Evolutionary conservation across 2,888 invertebrate genomes (phyloP).

Genomic region (Aporophyla lueneburgensis): DNA sequence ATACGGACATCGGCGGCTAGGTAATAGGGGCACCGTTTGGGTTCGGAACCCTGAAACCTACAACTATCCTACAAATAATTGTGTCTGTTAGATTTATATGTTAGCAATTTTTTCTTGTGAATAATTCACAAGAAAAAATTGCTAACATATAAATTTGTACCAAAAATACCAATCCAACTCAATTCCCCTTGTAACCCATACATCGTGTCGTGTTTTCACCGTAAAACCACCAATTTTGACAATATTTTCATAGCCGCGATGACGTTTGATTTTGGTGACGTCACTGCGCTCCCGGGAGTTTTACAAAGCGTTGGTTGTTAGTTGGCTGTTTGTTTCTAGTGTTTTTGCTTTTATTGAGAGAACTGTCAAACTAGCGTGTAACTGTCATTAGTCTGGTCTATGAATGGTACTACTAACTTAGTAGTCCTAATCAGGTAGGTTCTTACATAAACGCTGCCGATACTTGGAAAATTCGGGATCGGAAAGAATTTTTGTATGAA

Average conservation of each 20-base stretch:
- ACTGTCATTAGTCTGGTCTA: neutral
- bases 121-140: neutral
- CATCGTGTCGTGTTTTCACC: neutral
- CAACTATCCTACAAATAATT: neutral
- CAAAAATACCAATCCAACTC: neutral
- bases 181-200: constrained; percentile 5
- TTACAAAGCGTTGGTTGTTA: constrained; percentile 15
- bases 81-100: neutral
- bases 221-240: constrained; percentile 20
- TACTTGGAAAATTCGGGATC: too few species aligned
- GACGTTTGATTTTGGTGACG: constrained; percentile 39
- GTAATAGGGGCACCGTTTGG: too few species aligned
- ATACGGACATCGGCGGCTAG: too few species aligned
- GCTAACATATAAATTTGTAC: neutral
- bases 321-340: constrained; percentile 10
- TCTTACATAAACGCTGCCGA: too few species aligned
- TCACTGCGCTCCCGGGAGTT: constrained; percentile 7
- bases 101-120: too few species aligned
- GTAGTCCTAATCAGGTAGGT: too few species aligned
- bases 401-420: too few species aligned
- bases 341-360: constrained; percentile 22
- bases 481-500: too few species aligned
- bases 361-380: constrained; percentile 32
- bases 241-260: constrained; percentile 44
- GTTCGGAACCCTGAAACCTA: neutral